A percentile compares a stretch with the other conserved stretches of the same genome.
Evolutionary conservation across 2,113 vertebrate species (phyloP).

Genomic region (Osmerus eperlanus): DNA sequence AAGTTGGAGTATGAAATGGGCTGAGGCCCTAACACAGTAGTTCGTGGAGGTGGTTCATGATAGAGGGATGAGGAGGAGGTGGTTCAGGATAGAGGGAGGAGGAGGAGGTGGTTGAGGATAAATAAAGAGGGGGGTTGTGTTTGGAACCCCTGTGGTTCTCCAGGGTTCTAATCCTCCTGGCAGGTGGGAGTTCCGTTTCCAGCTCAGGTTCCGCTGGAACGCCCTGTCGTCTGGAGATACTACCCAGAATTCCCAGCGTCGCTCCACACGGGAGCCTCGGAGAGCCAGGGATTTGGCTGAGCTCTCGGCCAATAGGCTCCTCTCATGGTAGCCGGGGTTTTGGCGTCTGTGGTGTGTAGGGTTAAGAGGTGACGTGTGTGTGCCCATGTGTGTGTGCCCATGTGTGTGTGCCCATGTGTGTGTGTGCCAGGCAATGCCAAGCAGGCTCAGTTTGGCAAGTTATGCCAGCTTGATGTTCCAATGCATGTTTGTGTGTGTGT

Average conservation of each 20-base stretch:
- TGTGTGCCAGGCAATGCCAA: slow-evolving; percentile 30
- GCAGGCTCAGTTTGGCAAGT: too few species aligned
- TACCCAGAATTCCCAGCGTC: not conserved
- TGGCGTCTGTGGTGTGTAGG: slow-evolving; percentile 51
- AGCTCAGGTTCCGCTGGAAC: not conserved
- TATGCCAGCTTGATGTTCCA: slow-evolving; percentile 8
- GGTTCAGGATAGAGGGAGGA: not conserved
- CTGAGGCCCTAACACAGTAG: not conserved
- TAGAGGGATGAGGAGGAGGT: not conserved
- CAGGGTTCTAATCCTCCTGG: not conserved
- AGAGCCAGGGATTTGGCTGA: not conserved
- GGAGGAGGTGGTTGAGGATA: not conserved
- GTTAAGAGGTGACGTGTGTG: slow-evolving; percentile 51
- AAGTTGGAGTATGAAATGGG: not conserved
- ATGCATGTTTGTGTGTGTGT: slow-evolving; percentile 1
- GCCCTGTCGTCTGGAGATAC: not conserved
- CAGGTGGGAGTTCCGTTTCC: not conserved
- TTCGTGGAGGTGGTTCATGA: not conserved
- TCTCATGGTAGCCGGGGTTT: slow-evolving; percentile 61
- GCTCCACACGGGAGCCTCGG: not conserved
- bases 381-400: slow-evolving; percentile 37
- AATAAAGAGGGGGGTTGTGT: not conserved
- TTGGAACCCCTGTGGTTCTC: not conserved
- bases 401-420: slow-evolving; percentile 33
- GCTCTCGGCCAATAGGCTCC: slow-evolving; percentile 51